Percentiles rank a stretch among this genome's conserved stretches.
These are phyloP conservation scores for Benitochromis conjunctus DNA, from an alignment of 2,113 vertebrate genomes.

Conservation along the genomic window DNA sequence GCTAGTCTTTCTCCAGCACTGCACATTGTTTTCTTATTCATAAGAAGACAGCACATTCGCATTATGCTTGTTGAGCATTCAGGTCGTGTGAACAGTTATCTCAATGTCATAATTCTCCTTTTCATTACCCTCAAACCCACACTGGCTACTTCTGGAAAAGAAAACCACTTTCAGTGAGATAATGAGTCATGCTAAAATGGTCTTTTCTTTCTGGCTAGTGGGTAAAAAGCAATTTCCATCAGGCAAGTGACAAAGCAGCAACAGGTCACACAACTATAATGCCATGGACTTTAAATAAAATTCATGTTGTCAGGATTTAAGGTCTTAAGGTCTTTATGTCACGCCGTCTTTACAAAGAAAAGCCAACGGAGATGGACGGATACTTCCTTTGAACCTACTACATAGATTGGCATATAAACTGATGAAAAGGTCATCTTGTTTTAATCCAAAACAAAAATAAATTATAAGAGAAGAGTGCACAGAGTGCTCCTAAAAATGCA, in stretches of 20 bases:
- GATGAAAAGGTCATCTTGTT: neutral
- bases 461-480: neutral
- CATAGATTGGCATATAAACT: neutral
- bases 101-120: constrained; percentile 18
- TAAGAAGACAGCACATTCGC: neutral
- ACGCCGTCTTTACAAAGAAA: neutral
- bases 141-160: neutral
- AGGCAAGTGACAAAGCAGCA: neutral
- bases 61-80: neutral
- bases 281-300: neutral
- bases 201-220: neutral
- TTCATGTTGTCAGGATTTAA: neutral
- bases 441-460: constrained; percentile 1
- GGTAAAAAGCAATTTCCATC: constrained; percentile 9
- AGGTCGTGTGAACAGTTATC: neutral
- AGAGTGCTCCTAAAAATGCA: constrained; percentile 27
- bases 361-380: neutral
- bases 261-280: neutral
- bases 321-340: neutral
- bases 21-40: neutral
- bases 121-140: constrained; percentile 8
- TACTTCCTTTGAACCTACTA: neutral
- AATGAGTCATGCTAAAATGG: constrained; percentile 12
- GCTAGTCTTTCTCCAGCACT: neutral
- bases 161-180: constrained; percentile 6